Base-by-base conservation (phyloP, 92 coral and sea anemone species). In the Epizoanthus rinbou region DNA sequence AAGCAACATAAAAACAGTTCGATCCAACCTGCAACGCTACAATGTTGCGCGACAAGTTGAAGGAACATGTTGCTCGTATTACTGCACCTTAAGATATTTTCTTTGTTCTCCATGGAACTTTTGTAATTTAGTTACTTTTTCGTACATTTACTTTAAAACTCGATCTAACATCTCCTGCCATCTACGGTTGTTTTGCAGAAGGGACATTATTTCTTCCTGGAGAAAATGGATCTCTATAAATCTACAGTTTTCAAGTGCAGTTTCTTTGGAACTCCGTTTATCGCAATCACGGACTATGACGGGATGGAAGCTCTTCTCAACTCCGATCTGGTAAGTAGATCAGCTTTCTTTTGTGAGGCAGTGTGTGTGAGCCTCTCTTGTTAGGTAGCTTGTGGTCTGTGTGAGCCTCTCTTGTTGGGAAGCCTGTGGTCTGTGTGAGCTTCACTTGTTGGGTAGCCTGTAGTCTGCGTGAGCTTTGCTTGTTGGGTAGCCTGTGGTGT, bases 191-290 rank as follows among this genome's bases (percentile, higher is more conserved):
- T 73, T 59, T 84, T 53, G 15, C 87, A 93, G 98, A 91, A 88
- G 76, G 98, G 98, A 1, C 92, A 91, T 83, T 92, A 80, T 45
- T 93, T 93, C 76, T 93, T 93, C 85, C 71, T 87, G 64, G 88
- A 85, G 70, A 92, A 90, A 73, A 91, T 88, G 82, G 90, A 87
- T 3, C 81, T 57, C 54, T 92, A 91, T 65, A 79, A 82, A 50
- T 91, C 95, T 47, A 73, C 86, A 18, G 98, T 93, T 18, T 93
- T 91, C 87, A 91, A 92, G 63, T 93, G 98, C 71, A 93, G 90
- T 73, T 91, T 93, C 50, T 91, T 93, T 50, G 98, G 98, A 13
- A 85, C 98, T 6, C 91, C 98, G 6, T 89, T 88, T 67, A 74
- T 93, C 17, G 98, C 95, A 43, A 57, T 93, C n/a, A 78, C 91